Evolutionary conservation across 2,113 vertebrate species (phyloP).

Genomic region (Laticauda colubrina): DNA sequence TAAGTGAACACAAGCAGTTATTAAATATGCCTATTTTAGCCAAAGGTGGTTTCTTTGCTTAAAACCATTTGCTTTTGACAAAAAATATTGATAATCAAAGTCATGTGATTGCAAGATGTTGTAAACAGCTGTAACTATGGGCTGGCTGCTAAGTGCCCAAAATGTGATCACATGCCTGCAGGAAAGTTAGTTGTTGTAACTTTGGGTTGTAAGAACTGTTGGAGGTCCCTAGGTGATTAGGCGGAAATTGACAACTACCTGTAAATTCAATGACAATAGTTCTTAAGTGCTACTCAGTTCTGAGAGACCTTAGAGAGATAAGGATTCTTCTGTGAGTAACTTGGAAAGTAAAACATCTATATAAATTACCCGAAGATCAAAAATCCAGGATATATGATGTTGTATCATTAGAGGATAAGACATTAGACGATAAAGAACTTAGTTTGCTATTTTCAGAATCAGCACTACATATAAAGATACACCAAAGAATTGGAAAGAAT

Average conservation of each 20-base stretch:
- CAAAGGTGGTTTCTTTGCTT: neutral
- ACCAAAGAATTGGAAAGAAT: constrained; percentile 14
- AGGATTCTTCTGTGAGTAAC: neutral
- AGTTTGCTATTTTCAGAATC: neutral
- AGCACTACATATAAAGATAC: neutral
- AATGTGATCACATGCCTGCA: too few species aligned
- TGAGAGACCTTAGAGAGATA: neutral
- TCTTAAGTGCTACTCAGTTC: neutral
- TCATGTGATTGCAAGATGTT: too few species aligned
- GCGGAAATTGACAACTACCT: neutral
- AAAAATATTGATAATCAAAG: too few species aligned
- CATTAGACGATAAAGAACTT: neutral
- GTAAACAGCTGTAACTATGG: too few species aligned
- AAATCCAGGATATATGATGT: neutral
- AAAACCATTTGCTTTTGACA: neutral
- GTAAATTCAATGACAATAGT: neutral
- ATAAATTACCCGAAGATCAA: neutral
- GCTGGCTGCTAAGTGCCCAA: too few species aligned
- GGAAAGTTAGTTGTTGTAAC: too few species aligned
- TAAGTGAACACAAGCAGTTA: neutral
- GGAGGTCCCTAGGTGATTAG: too few species aligned
- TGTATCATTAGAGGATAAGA: neutral
- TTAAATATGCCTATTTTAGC: neutral
- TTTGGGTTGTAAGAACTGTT: too few species aligned
- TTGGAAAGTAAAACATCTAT: neutral